phyloP scores from a whole-genome alignment of 2,113 vertebrate genomes.

The Heliornis fulica region DNA sequence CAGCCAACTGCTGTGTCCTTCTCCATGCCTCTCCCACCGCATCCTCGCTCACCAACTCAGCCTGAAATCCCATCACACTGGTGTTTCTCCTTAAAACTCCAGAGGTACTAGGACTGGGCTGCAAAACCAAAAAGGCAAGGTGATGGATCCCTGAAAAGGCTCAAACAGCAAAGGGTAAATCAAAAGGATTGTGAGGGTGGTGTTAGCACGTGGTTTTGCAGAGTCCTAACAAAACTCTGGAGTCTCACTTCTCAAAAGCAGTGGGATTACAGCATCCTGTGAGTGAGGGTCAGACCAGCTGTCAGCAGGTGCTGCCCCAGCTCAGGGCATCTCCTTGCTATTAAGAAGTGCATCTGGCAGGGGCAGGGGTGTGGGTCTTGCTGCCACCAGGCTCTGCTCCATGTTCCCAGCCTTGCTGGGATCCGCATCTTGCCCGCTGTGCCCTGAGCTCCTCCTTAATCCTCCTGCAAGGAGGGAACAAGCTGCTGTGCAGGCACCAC shows the following conservation, averaged over 20 bases:
- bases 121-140: background rate
- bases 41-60: accelerated
- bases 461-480: background rate
- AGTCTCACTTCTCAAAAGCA: background rate
- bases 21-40: accelerated
- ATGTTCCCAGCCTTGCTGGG: background rate
- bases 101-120: background rate
- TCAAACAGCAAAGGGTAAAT: background rate
- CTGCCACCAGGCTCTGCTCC: background rate
- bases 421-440: accelerated
- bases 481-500: background rate
- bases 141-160: background rate
- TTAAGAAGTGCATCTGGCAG: background rate
- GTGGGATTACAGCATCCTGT: background rate
- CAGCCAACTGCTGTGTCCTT: background rate
- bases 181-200: background rate
- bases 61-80: background rate
- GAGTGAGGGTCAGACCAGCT: background rate
- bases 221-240: background rate
- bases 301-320: accelerated
- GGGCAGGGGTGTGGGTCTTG: background rate
- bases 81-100: background rate
- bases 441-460: background rate
- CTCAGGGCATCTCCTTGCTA: background rate
- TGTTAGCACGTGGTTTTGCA: background rate